Conservation (phyloP, 2,113 vertebrate species). For the Onychorhynchus coronatus region DNA sequence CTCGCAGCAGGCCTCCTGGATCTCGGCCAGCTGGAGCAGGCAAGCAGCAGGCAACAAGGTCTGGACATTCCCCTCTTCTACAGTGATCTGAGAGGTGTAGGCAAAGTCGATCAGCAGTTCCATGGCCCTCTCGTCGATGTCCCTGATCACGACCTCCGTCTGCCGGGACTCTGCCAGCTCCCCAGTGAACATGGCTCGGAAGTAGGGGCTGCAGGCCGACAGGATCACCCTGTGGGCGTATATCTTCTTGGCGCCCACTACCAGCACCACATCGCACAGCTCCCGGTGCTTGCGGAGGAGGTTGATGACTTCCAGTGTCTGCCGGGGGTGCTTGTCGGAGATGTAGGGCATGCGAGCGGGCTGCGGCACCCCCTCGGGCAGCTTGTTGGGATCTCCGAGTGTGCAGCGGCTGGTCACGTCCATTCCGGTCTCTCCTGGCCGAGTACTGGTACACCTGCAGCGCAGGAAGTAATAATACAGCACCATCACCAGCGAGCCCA, state of each 20-base stretch:
- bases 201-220: constrained; percentile 97
- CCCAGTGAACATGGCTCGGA: constrained; percentile 98
- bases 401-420: constrained; percentile 98
- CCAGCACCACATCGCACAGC: constrained; percentile 95
- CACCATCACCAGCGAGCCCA: not conserved
- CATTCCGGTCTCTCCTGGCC: constrained; percentile 96
- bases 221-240: constrained; percentile 96
- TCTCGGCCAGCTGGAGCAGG: constrained; percentile 95
- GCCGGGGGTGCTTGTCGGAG: constrained; percentile 97
- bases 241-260: constrained; percentile 97
- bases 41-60: constrained; percentile 95
- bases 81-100: constrained; percentile 97
- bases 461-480: not conserved
- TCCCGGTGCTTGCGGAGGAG: constrained; percentile 95
- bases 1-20: constrained; percentile 98
- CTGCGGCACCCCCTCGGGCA: constrained; percentile 96
- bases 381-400: constrained; percentile 97
- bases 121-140: constrained; percentile 98
- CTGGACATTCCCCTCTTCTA: constrained; percentile 97
- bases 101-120: constrained; percentile 98
- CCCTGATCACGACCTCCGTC: constrained; percentile 95
- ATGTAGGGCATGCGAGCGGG: constrained; percentile 98
- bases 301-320: constrained; percentile 97
- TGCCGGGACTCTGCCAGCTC: constrained; percentile 96
- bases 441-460: constrained; percentile 88